Evolutionary conservation across 2,888 invertebrate genomes (phyloP).

Genomic region (Lochmaea capreae): DNA sequence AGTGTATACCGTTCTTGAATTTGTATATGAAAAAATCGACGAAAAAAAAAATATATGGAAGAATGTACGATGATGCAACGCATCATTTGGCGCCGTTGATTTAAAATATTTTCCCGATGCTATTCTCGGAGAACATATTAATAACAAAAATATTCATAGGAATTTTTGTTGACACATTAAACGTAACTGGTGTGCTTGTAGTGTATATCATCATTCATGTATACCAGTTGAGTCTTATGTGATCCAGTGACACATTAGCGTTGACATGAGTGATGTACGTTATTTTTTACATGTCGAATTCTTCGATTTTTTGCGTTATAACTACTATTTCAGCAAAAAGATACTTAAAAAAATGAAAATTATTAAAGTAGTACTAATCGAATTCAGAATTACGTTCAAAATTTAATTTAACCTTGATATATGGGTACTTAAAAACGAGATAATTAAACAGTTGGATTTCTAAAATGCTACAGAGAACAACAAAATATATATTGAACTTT

Average conservation of each 20-base stretch:
- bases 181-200: slow-evolving; percentile 23
- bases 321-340: too few species aligned
- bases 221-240: neutral
- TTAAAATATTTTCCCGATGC: slow-evolving; percentile 33
- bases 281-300: neutral
- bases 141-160: slow-evolving; percentile 39
- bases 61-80: neutral
- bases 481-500: too few species aligned
- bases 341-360: too few species aligned
- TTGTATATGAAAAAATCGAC: neutral
- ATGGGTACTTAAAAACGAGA: too few species aligned
- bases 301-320: neutral
- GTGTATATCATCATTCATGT: slow-evolving; percentile 3
- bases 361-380: too few species aligned
- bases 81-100: slow-evolving; percentile 15
- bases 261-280: neutral
- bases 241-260: neutral
- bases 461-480: too few species aligned
- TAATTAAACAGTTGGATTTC: too few species aligned
- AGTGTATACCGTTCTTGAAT: slow-evolving; percentile 6
- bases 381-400: too few species aligned
- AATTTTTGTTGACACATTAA: slow-evolving; percentile 43
- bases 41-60: slow-evolving; percentile 8
- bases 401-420: too few species aligned
- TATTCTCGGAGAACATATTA: slow-evolving; percentile 41